Evolutionary conservation across 2,888 invertebrate genomes (phyloP).

Genomic region (Slavum lentiscoides): DNA sequence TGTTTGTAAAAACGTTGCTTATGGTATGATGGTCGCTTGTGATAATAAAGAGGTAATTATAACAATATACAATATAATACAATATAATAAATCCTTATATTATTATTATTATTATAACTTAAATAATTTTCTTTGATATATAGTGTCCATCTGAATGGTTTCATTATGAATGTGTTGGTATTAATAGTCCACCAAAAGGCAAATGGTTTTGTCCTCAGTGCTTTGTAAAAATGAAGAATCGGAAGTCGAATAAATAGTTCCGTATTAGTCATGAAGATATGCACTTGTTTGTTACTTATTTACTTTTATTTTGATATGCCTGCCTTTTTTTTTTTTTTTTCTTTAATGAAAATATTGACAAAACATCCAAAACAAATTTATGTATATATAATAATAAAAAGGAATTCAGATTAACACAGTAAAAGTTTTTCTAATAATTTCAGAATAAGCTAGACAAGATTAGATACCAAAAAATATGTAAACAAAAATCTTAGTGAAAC

Average conservation of each 20-base stretch:
- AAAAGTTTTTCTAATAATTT: too few relatives aligned
- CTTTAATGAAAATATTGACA: too few relatives aligned
- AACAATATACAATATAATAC: too few relatives aligned
- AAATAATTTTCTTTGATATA: constrained; percentile 58
- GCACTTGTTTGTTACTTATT: not conserved
- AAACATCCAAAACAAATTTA: too few relatives aligned
- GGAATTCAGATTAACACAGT: too few relatives aligned
- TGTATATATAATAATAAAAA: too few relatives aligned
- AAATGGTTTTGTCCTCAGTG: constrained; percentile 92
- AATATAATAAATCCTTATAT: not conserved
- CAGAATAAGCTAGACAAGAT: too few relatives aligned
- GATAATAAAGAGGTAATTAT: constrained; percentile 93
- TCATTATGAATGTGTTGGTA: constrained; percentile 96
- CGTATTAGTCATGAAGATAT: not conserved
- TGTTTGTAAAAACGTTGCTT: constrained; percentile 88
- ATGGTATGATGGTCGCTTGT: constrained; percentile 98
- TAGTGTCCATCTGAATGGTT: constrained; percentile 99
- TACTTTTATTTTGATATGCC: too few relatives aligned
- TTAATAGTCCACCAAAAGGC: constrained; percentile 93
- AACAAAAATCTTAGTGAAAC: too few relatives aligned
- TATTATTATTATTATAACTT: too few relatives aligned
- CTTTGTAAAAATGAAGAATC: not conserved
- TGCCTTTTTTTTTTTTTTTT: too few relatives aligned
- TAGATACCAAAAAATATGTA: too few relatives aligned
- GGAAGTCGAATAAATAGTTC: not conserved